Evolutionary conservation across 2,888 invertebrate genomes (phyloP).

Genomic region (Elaeidobius kamerunicus): DNA sequence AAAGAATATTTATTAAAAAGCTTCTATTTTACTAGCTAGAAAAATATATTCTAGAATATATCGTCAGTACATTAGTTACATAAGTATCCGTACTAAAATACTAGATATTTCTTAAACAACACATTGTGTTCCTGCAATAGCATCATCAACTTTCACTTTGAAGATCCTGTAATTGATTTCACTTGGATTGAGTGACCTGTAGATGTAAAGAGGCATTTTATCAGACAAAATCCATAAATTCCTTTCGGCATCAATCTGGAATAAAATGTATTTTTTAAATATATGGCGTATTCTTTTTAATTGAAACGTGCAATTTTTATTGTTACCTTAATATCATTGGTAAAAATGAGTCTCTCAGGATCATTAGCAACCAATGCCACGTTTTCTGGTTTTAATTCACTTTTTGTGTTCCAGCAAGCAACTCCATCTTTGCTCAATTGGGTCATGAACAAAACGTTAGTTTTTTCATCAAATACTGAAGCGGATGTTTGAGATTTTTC

Average conservation of each 20-base stretch:
- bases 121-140: constrained; percentile 46
- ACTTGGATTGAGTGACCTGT: constrained; percentile 60
- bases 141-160: constrained; percentile 48
- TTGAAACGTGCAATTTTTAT: no score
- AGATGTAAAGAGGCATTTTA: constrained; percentile 70
- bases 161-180: constrained; percentile 64
- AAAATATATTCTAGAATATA: no score
- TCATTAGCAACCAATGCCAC: constrained; percentile 67
- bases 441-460: constrained; percentile 71
- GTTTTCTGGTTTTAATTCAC: constrained; percentile 62
- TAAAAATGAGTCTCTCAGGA: constrained; percentile 66
- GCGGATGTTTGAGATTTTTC: constrained; percentile 70
- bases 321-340: constrained; percentile 74
- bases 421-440: constrained; percentile 75
- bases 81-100: no score
- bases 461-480: constrained; percentile 65
- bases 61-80: no score
- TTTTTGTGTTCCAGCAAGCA: constrained; percentile 76
- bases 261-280: no score
- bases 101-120: constrained; percentile 21
- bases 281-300: no score
- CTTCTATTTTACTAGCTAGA: no score
- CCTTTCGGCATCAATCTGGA: constrained; percentile 60
- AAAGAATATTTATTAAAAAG: no score
- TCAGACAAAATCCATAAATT: constrained; percentile 76